Base-by-base conservation (phyloP, 2,113 vertebrate genomes). In the Macquaria ambigua region DNA sequence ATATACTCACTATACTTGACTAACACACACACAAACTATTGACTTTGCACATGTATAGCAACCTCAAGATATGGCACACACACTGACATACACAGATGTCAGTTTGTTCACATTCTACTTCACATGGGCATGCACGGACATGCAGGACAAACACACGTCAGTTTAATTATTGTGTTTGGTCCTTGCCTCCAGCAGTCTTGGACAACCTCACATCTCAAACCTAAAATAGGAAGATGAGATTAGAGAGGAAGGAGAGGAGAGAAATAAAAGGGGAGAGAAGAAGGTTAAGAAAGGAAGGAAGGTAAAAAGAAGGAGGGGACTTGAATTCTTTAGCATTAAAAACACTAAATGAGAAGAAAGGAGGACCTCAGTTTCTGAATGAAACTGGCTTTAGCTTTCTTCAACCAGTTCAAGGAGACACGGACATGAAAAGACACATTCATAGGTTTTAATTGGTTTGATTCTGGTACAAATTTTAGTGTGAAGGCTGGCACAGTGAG, bases 151-250 rank as follows among this genome's bases (percentile, higher is more conserved):
- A 56, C 37, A 48, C 23, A 79, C 37, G 46, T 77, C 9, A 9
- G 63, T 75, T 85, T 81, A 77, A 84, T 84, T 68, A 74, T 73
- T 69, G 46, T 72, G 25, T 79, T 77, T 2, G 16, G 37, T 62
- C 48, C 28, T 28, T 4, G 39, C 48, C 71, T 83, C 21, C 59
- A 56, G 81, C 67, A 46, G 43, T 53, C 56, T 50, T 31, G 39
- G 62, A 55, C 70, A 74, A 11, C 2, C 25, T 64, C 63, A 80
- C 59, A 62, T 48, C 62, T 73, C 56, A 58, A 78, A 43, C 52
- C 59, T 66, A 7, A 0, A 41, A 59, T 41, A 39, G 69, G 59
- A 66, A 28, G 46, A 74, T 50, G 8, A 25, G 41, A 64, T 83
- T 21, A 56, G 37, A 74, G 50, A 83, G 23, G 12, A 77, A 34